Percentiles rank a stretch among this genome's conserved stretches.
These are phyloP conservation scores for Apocheima hispidaria DNA, from an alignment of 2,888 invertebrate genomes.

Conservation along the genomic window DNA sequence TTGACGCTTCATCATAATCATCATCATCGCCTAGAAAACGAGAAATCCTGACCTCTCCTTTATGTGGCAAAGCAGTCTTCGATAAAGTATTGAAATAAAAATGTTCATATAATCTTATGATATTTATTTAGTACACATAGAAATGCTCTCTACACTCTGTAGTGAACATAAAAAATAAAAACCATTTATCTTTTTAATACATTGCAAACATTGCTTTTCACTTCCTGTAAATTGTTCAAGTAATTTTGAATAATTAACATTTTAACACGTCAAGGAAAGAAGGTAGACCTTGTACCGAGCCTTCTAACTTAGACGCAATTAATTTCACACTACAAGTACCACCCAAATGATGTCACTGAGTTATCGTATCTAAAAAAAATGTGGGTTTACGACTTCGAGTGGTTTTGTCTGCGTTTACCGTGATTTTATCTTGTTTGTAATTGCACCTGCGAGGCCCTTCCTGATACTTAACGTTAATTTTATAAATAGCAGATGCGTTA, in stretches of 20 bases:
- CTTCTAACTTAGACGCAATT: slow-evolving; percentile 33
- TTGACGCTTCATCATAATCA: background rate
- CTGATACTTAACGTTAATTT: background rate
- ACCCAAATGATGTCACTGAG: slow-evolving; percentile 31
- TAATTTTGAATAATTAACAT: slow-evolving; percentile 38
- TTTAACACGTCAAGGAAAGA: slow-evolving; percentile 37
- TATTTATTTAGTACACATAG: too few species aligned
- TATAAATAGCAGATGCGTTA: background rate
- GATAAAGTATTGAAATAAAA: background rate
- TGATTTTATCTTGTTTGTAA: slow-evolving; percentile 9
- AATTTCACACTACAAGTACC: slow-evolving; percentile 23
- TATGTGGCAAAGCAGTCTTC: too few species aligned
- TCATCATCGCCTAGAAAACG: too few species aligned
- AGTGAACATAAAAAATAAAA: background rate
- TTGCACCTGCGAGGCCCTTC: background rate
- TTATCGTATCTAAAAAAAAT: slow-evolving; percentile 16
- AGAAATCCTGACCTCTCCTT: too few species aligned
- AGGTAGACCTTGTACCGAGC: slow-evolving; percentile 33
- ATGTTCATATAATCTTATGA: too few species aligned
- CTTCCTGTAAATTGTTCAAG: slow-evolving; percentile 28
- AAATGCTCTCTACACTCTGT: too few species aligned
- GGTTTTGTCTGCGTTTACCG: slow-evolving; percentile 10
- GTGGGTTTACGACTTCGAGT: slow-evolving; percentile 19
- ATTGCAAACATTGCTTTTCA: slow-evolving; percentile 10
- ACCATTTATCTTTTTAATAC: too few species aligned